phyloP scores from a whole-genome alignment of 2,113 vertebrate species.

The Antechinus flavipes region DNA sequence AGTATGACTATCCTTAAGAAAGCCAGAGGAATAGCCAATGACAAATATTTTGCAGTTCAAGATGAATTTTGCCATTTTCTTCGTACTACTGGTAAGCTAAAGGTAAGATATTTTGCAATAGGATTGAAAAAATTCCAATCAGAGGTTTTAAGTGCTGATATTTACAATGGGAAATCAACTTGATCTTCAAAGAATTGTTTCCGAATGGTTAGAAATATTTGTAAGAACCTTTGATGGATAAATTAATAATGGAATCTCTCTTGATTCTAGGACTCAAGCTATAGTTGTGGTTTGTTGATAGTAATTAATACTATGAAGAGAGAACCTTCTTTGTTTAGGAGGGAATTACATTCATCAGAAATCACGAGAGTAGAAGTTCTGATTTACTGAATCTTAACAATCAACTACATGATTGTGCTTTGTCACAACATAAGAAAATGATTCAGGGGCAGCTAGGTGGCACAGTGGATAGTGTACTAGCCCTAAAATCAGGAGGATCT shows the following conservation, averaged over 20 bases:
- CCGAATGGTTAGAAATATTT: not conserved
- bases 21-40: slow-evolving; percentile 69
- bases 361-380: not conserved
- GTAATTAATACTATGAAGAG: not conserved
- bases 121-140: not conserved
- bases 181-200: not conserved
- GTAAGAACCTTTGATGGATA: not conserved
- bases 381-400: not conserved
- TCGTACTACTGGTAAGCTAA: slow-evolving; percentile 80
- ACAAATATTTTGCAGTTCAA: slow-evolving; percentile 80
- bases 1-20: slow-evolving; percentile 81
- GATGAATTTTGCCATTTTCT: slow-evolving; percentile 87
- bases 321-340: slow-evolving; percentile 4
- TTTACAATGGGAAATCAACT: not conserved
- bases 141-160: not conserved
- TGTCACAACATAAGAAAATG: slow-evolving; percentile 9
- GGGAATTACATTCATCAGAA: slow-evolving; percentile 12
- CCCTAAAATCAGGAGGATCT: no score
- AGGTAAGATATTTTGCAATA: slow-evolving; percentile 68
- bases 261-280: not conserved
- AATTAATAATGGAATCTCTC: not conserved
- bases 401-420: not conserved
- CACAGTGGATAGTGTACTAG: no score
- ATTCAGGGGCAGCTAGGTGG: no score
- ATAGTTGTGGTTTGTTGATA: not conserved